Conservation (phyloP, 2,888 invertebrate genomes). For the Sphaeridia pumilis region DNA sequence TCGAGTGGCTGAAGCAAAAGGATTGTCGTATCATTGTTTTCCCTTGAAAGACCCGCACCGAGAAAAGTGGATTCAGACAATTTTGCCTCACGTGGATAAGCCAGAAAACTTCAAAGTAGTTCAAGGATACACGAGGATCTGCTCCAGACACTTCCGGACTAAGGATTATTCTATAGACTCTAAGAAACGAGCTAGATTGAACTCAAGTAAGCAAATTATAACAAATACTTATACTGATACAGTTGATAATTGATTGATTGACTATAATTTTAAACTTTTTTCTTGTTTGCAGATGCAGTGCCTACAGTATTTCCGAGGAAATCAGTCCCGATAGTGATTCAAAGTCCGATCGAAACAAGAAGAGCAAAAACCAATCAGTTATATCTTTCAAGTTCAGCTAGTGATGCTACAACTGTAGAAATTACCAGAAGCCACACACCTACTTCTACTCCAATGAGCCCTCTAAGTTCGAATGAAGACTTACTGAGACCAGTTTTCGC, state of each 20-base stretch:
- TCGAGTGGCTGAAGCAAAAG: constrained; percentile 33
- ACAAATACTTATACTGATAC: not conserved
- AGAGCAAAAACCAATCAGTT: constrained; percentile 3
- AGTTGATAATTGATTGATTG: no score
- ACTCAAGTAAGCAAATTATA: constrained; percentile 30
- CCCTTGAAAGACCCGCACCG: constrained; percentile 31
- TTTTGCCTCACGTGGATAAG: constrained; percentile 35
- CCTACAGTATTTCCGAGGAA: constrained; percentile 34
- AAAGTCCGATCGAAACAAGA: constrained; percentile 15
- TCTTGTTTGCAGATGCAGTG: constrained; percentile 31
- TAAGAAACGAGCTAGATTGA: constrained; percentile 34
- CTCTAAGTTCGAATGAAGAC: not conserved
- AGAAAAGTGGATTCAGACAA: constrained; percentile 34
- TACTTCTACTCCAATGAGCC: not conserved
- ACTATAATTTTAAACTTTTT: no score
- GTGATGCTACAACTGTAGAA: not conserved
- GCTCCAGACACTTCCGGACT: constrained; percentile 34
- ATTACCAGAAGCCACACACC: not conserved
- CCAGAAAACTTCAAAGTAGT: constrained; percentile 34
- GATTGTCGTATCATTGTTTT: constrained; percentile 34
- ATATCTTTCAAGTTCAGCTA: not conserved
- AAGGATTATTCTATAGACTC: constrained; percentile 35
- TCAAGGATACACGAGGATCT: constrained; percentile 33
- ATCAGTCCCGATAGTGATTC: constrained; percentile 27
- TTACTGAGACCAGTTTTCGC: constrained; percentile 4